Percentiles rank a stretch among this genome's conserved stretches.
Evolutionary conservation across 1,140 invertebrate species (phyloP).

Genomic region (Metaphire vulgaris): DNA sequence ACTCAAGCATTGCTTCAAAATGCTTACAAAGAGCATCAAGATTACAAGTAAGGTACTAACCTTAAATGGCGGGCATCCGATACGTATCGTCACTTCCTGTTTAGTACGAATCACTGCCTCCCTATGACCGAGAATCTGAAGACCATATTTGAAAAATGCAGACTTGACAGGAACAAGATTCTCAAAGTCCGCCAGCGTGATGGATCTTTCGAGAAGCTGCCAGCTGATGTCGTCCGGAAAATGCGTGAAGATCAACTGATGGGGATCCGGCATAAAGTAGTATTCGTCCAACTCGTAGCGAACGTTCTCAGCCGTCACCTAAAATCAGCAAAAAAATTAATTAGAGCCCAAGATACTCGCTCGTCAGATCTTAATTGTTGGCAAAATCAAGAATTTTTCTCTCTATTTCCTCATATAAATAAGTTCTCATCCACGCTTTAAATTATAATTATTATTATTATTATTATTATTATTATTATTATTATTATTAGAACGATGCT

Average conservation of each 20-base stretch:
- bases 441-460: too few relatives aligned
- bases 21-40: too few relatives aligned
- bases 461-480: too few relatives aligned
- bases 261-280: slow-evolving; percentile 51
- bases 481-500: too few relatives aligned
- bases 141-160: slow-evolving; percentile 52
- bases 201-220: slow-evolving; percentile 47
- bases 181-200: slow-evolving; percentile 50
- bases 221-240: slow-evolving; percentile 50
- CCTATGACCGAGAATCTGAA: slow-evolving; percentile 49
- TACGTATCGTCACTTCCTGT: slow-evolving; percentile 29
- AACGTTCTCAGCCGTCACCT: slow-evolving; percentile 32
- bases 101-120: slow-evolving; percentile 39
- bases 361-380: too few relatives aligned
- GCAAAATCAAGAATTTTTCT: too few relatives aligned
- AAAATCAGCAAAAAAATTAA: too few relatives aligned
- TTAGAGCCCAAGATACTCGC: too few relatives aligned
- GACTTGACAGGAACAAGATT: slow-evolving; percentile 52
- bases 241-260: slow-evolving; percentile 52
- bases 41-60: too few relatives aligned
- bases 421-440: too few relatives aligned
- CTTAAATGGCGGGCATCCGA: slow-evolving; percentile 29
- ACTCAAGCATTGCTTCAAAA: too few relatives aligned
- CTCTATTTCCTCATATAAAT: too few relatives aligned
- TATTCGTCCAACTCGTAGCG: slow-evolving; percentile 52